These are phyloP conservation scores for Eumeta japonica DNA, from an alignment of 1,140 invertebrate genomes.

Conservation along the genomic window DNA sequence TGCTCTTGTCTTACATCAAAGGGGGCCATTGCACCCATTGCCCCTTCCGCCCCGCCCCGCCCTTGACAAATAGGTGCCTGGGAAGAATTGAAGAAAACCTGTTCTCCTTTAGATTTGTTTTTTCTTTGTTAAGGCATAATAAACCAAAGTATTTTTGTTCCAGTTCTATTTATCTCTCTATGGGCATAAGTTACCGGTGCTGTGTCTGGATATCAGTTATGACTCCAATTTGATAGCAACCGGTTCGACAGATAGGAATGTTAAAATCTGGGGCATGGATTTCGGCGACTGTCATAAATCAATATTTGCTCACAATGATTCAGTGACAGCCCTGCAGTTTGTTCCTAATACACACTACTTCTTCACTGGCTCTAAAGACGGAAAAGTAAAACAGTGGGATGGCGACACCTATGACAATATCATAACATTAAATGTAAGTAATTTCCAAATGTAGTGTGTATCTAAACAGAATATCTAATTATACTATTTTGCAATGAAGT, in stretches of 20 bases:
- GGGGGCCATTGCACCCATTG: too few relatives aligned
- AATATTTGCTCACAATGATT: conserved; percentile 91
- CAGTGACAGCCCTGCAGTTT: conserved; percentile 85
- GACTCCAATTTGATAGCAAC: conserved; percentile 89
- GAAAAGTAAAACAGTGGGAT: conserved; percentile 95
- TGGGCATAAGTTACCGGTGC: conserved; percentile 93
- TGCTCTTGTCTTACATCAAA: too few relatives aligned
- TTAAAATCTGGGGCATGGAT: conserved; percentile 98
- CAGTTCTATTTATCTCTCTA: conserved; percentile 94
- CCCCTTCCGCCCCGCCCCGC: too few relatives aligned
- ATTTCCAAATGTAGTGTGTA: too few relatives aligned
- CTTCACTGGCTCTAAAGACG: conserved; percentile 91
- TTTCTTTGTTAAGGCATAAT: too few relatives aligned
- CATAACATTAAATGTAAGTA: conserved; percentile 76
- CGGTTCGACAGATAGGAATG: conserved; percentile 91
- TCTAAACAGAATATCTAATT: too few relatives aligned
- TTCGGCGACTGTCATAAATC: conserved; percentile 95
- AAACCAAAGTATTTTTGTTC: conserved; percentile 41
- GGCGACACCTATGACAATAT: conserved; percentile 91
- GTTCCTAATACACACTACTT: conserved; percentile 90
- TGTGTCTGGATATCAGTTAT: conserved; percentile 91
- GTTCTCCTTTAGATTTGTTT: too few relatives aligned
- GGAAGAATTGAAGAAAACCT: too few relatives aligned
- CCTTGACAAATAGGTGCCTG: too few relatives aligned
- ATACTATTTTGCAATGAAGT: too few relatives aligned